phyloP scores from a whole-genome alignment of 1,140 invertebrate species.

The Dermatophagoides farinae region DNA sequence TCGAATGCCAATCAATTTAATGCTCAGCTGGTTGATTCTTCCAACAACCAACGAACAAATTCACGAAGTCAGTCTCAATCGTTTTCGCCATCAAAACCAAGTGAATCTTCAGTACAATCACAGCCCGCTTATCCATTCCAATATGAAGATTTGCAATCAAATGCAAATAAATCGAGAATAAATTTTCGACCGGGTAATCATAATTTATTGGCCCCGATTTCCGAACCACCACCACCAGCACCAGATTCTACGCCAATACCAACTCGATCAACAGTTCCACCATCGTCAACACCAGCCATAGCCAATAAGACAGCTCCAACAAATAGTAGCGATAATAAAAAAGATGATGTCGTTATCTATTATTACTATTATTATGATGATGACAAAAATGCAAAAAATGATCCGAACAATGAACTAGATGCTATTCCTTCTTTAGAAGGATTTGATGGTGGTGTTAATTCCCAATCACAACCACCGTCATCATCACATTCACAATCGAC shows the following conservation, averaged over 20 bases:
- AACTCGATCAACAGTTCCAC: too few species aligned
- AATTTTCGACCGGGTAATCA: too few species aligned
- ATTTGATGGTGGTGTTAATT: slow-evolving; percentile 1
- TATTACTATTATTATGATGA: slow-evolving; percentile 19
- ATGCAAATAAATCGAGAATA: too few species aligned
- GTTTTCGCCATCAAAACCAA: background rate
- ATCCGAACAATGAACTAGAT: background rate
- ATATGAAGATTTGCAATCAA: too few species aligned
- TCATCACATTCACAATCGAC: too few species aligned
- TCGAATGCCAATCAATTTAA: too few species aligned
- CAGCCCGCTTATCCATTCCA: background rate
- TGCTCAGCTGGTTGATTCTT: too few species aligned
- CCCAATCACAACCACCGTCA: background rate
- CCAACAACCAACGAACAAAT: background rate
- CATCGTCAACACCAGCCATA: too few species aligned
- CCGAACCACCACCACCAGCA: background rate
- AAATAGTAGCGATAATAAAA: slow-evolving; percentile 4
- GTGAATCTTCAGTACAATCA: background rate
- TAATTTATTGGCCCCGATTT: too few species aligned
- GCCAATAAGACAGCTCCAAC: background rate
- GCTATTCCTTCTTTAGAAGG: slow-evolving; percentile 12
- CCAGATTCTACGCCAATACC: too few species aligned
- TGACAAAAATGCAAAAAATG: slow-evolving; percentile 13
- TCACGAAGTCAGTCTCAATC: background rate
- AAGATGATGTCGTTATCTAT: slow-evolving; percentile 17